A percentile compares a stretch with the other conserved stretches of the same genome.
phyloP scores from a whole-genome alignment of 2,888 invertebrate species.

The Morpho deidamia region DNA sequence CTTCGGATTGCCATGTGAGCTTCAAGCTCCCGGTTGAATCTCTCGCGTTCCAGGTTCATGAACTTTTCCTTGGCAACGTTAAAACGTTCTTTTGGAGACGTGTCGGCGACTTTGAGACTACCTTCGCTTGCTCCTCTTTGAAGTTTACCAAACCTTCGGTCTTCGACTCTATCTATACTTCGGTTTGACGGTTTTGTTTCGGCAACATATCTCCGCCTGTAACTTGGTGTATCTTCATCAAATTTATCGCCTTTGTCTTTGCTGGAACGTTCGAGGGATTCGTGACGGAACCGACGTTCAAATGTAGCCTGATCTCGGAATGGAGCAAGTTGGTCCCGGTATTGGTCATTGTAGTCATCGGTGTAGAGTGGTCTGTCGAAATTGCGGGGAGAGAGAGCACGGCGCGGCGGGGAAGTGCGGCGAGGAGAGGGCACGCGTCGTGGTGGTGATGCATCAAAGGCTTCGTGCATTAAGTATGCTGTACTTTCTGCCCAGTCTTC shows the following conservation, averaged over 20 bases:
- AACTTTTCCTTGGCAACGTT: slow-evolving; percentile 93
- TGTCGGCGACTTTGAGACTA: slow-evolving; percentile 59
- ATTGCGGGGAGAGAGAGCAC: slow-evolving; percentile 43
- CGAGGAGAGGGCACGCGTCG: slow-evolving; percentile 38
- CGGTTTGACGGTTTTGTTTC: slow-evolving; percentile 67
- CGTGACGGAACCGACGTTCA: slow-evolving; percentile 65
- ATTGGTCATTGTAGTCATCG: slow-evolving; percentile 41
- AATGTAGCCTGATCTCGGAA: slow-evolving; percentile 57
- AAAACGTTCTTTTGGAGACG: slow-evolving; percentile 87
- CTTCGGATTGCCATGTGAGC: slow-evolving; percentile 72
- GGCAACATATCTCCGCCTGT: slow-evolving; percentile 72
- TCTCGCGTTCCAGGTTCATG: slow-evolving; percentile 85
- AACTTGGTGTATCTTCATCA: slow-evolving; percentile 50
- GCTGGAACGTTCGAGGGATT: slow-evolving; percentile 54
- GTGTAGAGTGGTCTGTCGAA: slow-evolving; percentile 36
- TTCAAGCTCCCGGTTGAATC: slow-evolving; percentile 77
- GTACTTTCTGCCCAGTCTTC: slow-evolving; percentile 86
- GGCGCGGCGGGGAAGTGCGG: slow-evolving; percentile 47
- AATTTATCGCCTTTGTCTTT: slow-evolving; percentile 63
- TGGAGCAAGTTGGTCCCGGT: slow-evolving; percentile 59
- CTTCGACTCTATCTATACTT: slow-evolving; percentile 67
- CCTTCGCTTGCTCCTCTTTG: slow-evolving; percentile 68
- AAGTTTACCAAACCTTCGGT: slow-evolving; percentile 62
- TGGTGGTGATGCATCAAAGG: slow-evolving; percentile 68
- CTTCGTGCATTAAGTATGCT: slow-evolving; percentile 81